Evolutionary conservation across 2,888 invertebrate species (phyloP), one percentile per base, ranked within the genome.

Genomic region (Ferrisia virgata): DNA sequence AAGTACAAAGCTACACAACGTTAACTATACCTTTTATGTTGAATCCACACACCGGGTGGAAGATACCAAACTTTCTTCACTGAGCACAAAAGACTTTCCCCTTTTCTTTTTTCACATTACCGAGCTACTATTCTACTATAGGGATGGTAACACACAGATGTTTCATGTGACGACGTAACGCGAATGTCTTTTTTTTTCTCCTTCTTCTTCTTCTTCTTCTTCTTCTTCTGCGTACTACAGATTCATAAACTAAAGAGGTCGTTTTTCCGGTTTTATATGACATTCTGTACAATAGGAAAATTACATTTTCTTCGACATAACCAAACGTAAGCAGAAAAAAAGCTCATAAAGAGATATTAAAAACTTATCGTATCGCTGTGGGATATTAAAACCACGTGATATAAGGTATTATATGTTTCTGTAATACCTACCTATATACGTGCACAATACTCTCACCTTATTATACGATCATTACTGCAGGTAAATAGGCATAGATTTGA

Each of bases 1-100:
- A 53, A 81, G 81, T 81, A 81, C 81, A 81, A 81, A 81, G 81
- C 81, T 53, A 81, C 81, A 81, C 81, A 79, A 81, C 81, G 81
- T 81, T 81, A 81, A 33, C 81, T 79, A 79, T 40, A 79, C 43
- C 79, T 79, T 79, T 79, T 79, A 81, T 53, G 81, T 81, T 81
- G 72, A 72, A 72, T 72, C 72, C 33, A 72, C 72, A 72, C 72
- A 72, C 72, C 72, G 72, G 72, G 72, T 72, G 33, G 72, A 72
- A 72, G 72, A 72, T 72, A 72, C 72, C 72, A 72, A 72, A 72
- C 72, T 72, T 72, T 72, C 72, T 72, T 72, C 72, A 72, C 72
- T 72, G 72, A 72, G 33, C 72, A 72, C 72, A 72, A 72, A 72
- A 72, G 72, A 33, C 36, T 72, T 72, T 72, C 72, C 72, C 72